Conservation (phyloP, 2,113 vertebrate species). For the Hippocampus guttulatus region DNA sequence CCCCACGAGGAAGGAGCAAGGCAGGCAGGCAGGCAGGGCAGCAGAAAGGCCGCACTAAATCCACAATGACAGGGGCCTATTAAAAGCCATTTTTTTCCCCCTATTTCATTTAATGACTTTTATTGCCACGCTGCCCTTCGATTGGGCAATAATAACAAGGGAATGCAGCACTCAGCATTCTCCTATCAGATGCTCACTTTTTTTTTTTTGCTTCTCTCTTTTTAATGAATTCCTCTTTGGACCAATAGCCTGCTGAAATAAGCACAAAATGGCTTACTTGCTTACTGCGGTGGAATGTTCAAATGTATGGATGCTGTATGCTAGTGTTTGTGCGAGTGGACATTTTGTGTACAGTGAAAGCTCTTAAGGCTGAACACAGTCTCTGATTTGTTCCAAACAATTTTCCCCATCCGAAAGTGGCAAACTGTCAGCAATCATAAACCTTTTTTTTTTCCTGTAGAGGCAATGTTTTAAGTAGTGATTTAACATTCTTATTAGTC, state of each 20-base stretch:
- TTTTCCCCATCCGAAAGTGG: no score
- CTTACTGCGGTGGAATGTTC: conserved; percentile 49
- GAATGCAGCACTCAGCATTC: conserved; percentile 69
- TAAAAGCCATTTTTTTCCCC: conserved; percentile 57
- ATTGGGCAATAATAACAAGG: conserved; percentile 72
- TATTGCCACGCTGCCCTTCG: conserved; percentile 67
- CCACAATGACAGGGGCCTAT: conserved; percentile 68
- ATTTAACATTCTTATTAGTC: no score
- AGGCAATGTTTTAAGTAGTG: no score
- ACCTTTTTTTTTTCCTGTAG: no score
- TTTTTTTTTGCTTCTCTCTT: conserved; percentile 36
- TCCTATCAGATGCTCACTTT: conserved; percentile 57
- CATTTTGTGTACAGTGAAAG: conserved; percentile 1
- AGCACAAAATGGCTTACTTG: conserved; percentile 55
- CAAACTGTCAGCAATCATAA: no score
- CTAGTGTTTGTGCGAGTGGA: conserved; percentile 10
- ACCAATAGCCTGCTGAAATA: conserved; percentile 69
- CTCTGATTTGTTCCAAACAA: neutral
- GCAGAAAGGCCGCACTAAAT: conserved; percentile 61
- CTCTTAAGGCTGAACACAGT: neutral
- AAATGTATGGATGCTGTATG: conserved; percentile 17
- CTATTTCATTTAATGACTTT: conserved; percentile 71
- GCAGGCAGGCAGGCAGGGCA: conserved; percentile 15
- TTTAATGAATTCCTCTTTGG: conserved; percentile 72
- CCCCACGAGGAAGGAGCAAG: conserved; percentile 27